These are phyloP conservation scores for Diabrotica undecimpunctata DNA, from an alignment of 1,140 invertebrate genomes.

Conservation along the genomic window DNA sequence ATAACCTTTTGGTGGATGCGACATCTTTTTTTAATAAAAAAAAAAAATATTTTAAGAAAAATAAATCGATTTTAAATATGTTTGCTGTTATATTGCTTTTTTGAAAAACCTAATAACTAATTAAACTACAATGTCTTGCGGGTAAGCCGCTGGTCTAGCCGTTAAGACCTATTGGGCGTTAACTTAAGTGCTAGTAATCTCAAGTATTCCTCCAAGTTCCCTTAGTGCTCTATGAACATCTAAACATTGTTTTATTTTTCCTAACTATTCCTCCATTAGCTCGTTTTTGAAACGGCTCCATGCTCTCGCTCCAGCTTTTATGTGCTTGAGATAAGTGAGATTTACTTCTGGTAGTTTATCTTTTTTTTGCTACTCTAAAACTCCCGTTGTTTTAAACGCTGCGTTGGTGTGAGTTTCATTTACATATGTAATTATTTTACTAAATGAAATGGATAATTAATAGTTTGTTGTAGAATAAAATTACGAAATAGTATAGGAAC, in stretches of 20 bases:
- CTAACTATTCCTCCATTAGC: slow-evolving; percentile 2
- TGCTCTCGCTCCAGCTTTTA: not conserved
- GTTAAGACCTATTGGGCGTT: not conserved
- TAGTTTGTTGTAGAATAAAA: not conserved
- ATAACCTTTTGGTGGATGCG: too few relatives aligned
- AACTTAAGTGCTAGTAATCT: not conserved
- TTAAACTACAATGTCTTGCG: too few relatives aligned
- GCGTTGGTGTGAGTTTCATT: not conserved
- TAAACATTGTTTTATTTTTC: slow-evolving; percentile 1
- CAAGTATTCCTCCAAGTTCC: not conserved
- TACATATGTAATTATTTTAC: slow-evolving; percentile 1
- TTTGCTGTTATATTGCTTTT: too few relatives aligned
- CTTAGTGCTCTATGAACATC: not conserved
- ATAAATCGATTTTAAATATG: too few relatives aligned
- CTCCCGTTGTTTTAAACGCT: not conserved
- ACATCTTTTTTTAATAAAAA: too few relatives aligned
- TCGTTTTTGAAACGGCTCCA: not conserved
- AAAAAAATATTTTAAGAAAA: too few relatives aligned
- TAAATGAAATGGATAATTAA: not conserved
- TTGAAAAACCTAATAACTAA: too few relatives aligned
- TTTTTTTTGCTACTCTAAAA: not conserved
- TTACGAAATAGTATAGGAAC: not conserved
- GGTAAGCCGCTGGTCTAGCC: too few relatives aligned
- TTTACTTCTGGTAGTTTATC: slow-evolving; percentile 1
- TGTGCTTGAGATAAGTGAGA: slow-evolving; percentile 2